Evolutionary conservation across 2,797 vertebrate species (phyloP), one percentile per base, ranked within the genome.

Genomic region (Sternarchorhynchus goeldii): DNA sequence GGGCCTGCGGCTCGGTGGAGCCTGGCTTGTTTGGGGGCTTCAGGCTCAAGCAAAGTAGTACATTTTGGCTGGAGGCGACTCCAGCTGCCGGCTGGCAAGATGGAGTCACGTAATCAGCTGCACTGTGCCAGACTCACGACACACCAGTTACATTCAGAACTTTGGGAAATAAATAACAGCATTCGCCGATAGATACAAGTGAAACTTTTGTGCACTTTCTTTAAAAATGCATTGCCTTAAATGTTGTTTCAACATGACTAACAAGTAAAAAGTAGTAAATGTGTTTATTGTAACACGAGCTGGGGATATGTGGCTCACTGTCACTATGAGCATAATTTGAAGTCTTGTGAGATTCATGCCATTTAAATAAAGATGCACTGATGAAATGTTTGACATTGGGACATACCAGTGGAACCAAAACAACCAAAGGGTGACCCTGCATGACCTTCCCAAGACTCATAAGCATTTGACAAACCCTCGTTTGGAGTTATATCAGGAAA

Each of bases 401-500:
- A 20, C 55, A 55, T 60, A 79, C 63, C 39, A 75, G 63, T 59
- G 68, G 50, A 79, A 77, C 76, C 83, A 62, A 57, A 75, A 85
- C 79, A 79, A 55, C 29, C 73, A 77, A 66, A 74, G 73, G 70
- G 72, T 77, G 65, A 69, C 4, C 59, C 75, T 78, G 64, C 66
- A 58, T 67, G 77, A 85, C 80, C 77, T 83, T 73, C 16, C 66
- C 62, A 14, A 63, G 71, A 31, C 65, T 66, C 59, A 73, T 53
- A 53, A 76, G 80, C 18, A 29, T 74, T 55, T 72, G 84, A 81
- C 77, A 62, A 36, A 25, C 53, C 62, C 56, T 57, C 50, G 18
- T 82, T 75, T 71, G 56, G 18, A 81, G 78, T 75, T 82, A 78
- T 80, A 78, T 76, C 50, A 70, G 78, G 80, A 78, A 77, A 78